Evolutionary conservation across 2,797 vertebrate genomes (phyloP), one percentile per base, ranked within the genome.

Genomic region (Novumbra hubbsi): DNA sequence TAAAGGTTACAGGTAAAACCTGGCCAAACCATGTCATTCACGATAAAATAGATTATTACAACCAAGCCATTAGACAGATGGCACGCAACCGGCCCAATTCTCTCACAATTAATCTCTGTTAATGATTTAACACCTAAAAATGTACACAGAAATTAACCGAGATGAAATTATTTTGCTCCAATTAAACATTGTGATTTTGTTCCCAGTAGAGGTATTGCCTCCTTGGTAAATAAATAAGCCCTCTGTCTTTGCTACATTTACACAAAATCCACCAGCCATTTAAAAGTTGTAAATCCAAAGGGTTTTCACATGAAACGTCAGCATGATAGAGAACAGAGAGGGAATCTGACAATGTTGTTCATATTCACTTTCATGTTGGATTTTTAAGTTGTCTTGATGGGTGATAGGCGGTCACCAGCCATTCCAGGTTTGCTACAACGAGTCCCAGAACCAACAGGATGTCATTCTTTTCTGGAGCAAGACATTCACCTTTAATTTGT

Each of bases 131-230:
- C 74, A 78, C 78, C 72, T 80, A 81, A 82, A 83, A 78, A 79
- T 78, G 76, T 52, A 28, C 70, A 34, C 55, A 73, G 70, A 77
- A 34, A 38, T 78, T 74, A 75, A 73, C 67, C 60, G 68, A 65
- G 85, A 88, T 87, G 73, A 88, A 87, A 90, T 82, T 82, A 87
- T 78, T 71, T 63, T 45, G 38, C 50, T 30, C 71, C 81, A 87
- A 83, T 85, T 65, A 89, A 88, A 84, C 81, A 80, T 87, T 48
- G 49, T 85, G 81, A 81, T 73, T 77, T 78, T 83, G n/a, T 86
- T 82, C 83, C 73, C 80, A 82, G 88, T 77, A 52, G 76, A 85
- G 79, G 88, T 88, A 85, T 85, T 84, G 86, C 88, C 78, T 69
- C 76, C 74, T 85, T 78, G 28, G 50, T 71, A 38, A 87, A 86